These are phyloP conservation scores for Tetrax tetrax DNA, from an alignment of 2,113 vertebrate species.

Conservation along the genomic window DNA sequence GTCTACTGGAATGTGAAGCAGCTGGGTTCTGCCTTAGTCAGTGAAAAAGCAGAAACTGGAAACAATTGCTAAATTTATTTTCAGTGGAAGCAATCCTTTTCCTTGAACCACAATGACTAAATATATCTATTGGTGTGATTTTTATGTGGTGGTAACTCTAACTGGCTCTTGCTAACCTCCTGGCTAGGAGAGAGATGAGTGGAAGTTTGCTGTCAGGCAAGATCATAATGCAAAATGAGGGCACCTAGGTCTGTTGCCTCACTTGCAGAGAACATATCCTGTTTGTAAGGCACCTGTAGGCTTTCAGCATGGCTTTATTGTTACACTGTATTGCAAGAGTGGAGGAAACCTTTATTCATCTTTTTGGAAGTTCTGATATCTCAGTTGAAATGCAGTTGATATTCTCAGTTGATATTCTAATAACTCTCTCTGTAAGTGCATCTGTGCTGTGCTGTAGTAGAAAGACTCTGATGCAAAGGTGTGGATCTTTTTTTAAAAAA, in stretches of 20 bases:
- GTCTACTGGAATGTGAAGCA: slow-evolving; percentile 36
- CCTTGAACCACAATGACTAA: slow-evolving; percentile 41
- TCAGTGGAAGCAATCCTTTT: slow-evolving; percentile 42
- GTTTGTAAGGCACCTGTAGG: not conserved
- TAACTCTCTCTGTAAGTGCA: not conserved
- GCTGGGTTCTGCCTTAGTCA: slow-evolving; percentile 22
- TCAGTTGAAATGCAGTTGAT: not conserved
- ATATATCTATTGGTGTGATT: slow-evolving; percentile 45
- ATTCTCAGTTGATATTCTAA: not conserved
- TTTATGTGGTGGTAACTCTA: slow-evolving; percentile 6
- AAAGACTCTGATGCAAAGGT: not conserved
- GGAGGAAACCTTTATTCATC: not conserved
- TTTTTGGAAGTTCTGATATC: not conserved
- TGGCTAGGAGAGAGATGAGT: not conserved
- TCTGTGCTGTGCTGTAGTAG: not conserved
- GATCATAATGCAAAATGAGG: too few relatives aligned
- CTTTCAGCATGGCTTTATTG: not conserved
- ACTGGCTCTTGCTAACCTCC: slow-evolving; percentile 13
- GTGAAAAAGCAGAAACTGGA: slow-evolving; percentile 54
- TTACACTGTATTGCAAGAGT: not conserved
- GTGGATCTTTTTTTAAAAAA: not conserved
- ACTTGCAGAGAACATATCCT: not conserved
- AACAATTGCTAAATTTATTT: slow-evolving; percentile 66
- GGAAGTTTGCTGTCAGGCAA: not conserved
- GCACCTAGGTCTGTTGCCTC: not conserved